Evolutionary conservation across 2,113 vertebrate genomes (phyloP), one percentile per base, ranked within the genome.

Genomic region (Zingel zingel): DNA sequence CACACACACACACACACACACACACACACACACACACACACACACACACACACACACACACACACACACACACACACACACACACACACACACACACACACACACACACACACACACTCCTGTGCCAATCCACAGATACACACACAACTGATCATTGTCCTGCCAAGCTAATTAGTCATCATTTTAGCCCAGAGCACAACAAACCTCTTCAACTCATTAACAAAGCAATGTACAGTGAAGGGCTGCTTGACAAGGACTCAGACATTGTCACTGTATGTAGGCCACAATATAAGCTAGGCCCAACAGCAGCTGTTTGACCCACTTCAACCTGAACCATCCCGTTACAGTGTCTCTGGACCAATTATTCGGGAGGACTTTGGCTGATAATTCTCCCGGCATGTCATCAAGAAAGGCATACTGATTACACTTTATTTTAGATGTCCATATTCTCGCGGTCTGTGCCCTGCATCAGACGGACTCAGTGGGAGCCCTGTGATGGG

Each of bases 141-240:
- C 64, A 77, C 58, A 83, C 59, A 86, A 62, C 45, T 3, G 14
- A 53, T 62, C 81, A 88, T 91, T 92, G 89, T 92, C 81, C 79
- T 67, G 23, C 47, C 67, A 25, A 27, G 64, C 63, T 78, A 86
- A 86, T 85, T 84, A 76, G 76, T 84, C 86, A 85, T 82, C 72
- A 69, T 66, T 82, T 86, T 58, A 79, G 12, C 47, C 70, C 53
- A 39, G 83, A 80, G 68, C 30, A 90, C 84, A 91, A 92, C n/a
- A 74, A 87, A 77, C 78, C 83, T 74, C 79, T 84, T 90, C 74
- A 89, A 54, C 51, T 43, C 51, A 68, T 66, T 64, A 84, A 91
- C 85, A 85, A 88, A 75, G 79, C 72, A 16, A 67, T 39, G 69
- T 30, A 83, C 63, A 81, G 69, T 66, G 14, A 82, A 74, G 58